Conservation (phyloP, 2,113 vertebrate species). For the Myotis davidii region DNA sequence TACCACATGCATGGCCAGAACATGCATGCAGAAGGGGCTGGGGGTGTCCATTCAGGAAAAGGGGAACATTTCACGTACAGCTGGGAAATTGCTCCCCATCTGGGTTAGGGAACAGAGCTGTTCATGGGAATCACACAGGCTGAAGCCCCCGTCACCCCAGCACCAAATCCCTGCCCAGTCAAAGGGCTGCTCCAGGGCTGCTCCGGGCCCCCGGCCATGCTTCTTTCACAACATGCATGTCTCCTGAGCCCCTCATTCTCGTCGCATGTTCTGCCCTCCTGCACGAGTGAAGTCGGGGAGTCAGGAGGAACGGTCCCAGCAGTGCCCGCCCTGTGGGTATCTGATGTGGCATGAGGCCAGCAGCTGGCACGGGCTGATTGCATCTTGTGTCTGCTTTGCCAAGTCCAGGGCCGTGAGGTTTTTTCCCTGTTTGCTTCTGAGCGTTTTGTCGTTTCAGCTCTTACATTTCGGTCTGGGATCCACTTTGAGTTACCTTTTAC, state of each 20-base stretch:
- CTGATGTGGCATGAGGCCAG: not conserved
- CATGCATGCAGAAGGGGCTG: not conserved
- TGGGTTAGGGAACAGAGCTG: not conserved
- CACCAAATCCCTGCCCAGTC: not conserved
- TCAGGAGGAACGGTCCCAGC: no score
- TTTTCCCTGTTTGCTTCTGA: not conserved
- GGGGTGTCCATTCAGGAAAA: not conserved
- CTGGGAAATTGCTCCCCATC: not conserved
- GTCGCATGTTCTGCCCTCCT: not conserved
- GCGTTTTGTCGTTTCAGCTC: not conserved
- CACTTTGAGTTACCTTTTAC: not conserved
- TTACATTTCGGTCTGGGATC: not conserved
- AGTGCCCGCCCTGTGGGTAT: accelerated
- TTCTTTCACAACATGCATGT: not conserved
- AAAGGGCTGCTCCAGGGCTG: not conserved
- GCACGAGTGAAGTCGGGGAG: not conserved
- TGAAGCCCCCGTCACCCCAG: not conserved
- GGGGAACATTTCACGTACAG: not conserved
- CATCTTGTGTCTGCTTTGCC: not conserved
- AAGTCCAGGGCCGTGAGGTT: not conserved
- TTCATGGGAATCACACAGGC: not conserved
- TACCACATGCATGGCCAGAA: not conserved
- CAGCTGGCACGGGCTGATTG: accelerated
- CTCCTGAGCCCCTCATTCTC: not conserved
- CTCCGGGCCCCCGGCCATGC: not conserved